Percentiles rank a stretch among this genome's conserved stretches.
These are phyloP conservation scores for Eupeodes latifasciatus DNA, from an alignment of 2,888 invertebrate genomes.

Conservation along the genomic window DNA sequence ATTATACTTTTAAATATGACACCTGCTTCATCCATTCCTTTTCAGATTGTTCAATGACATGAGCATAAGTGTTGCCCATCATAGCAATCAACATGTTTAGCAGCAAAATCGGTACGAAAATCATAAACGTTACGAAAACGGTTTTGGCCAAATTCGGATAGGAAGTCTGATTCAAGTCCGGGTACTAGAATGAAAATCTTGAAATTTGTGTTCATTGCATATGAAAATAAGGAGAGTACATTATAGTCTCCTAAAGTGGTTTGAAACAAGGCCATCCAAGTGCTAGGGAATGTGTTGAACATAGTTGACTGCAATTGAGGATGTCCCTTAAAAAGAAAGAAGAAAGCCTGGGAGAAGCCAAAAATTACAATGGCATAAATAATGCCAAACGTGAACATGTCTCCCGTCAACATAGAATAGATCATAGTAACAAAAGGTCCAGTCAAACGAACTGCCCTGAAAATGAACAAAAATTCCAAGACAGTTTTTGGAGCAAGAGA, in stretches of 20 bases:
- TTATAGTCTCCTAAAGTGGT: conserved; percentile 99
- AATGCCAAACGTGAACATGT: conserved; percentile 99
- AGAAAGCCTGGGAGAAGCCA: conserved; percentile 98
- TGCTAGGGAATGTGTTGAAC: conserved; percentile 93
- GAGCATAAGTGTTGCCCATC: conserved; percentile 99
- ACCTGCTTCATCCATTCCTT: conserved; percentile 99
- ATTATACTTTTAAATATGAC: neutral
- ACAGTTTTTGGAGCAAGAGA: neutral
- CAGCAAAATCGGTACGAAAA: conserved; percentile 97
- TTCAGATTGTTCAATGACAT: conserved; percentile 98
- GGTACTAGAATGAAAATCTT: conserved; percentile 88
- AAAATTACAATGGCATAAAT: conserved; percentile 97
- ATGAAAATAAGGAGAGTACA: conserved; percentile 86
- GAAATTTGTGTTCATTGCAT: neutral
- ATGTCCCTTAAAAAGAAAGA: conserved; percentile 96
- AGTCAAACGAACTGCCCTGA: conserved; percentile 95
- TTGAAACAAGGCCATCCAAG: conserved; percentile 99
- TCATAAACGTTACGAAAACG: conserved; percentile 99
- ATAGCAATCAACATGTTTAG: conserved; percentile 99
- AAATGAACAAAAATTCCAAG: conserved; percentile 32
- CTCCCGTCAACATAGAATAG: conserved; percentile 99
- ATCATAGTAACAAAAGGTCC: conserved; percentile 99
- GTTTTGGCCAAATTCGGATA: conserved; percentile 97
- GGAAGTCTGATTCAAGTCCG: conserved; percentile 94
- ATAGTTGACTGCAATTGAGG: conserved; percentile 92